Percentiles rank a stretch among this genome's conserved stretches.
These are phyloP conservation scores for Atta cephalotes DNA, from an alignment of 1,140 invertebrate species.

Conservation along the genomic window DNA sequence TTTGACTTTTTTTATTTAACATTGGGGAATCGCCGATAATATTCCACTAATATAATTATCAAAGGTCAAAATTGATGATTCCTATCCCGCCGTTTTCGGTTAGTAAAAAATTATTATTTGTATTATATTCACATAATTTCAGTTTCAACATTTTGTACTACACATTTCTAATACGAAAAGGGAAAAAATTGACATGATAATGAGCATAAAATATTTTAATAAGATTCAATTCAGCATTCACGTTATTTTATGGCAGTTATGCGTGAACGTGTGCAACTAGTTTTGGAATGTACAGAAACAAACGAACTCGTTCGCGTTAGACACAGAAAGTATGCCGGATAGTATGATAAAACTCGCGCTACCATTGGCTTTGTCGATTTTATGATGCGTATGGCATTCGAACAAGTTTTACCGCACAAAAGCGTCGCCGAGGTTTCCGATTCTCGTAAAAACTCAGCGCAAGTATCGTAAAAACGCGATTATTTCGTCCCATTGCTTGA, in stretches of 20 bases:
- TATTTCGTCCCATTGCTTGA: conserved; percentile 59
- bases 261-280: not conserved
- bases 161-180: too few species aligned
- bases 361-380: conserved; percentile 48
- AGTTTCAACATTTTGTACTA: too few species aligned
- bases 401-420: conserved; percentile 54
- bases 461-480: conserved; percentile 63
- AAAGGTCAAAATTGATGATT: too few species aligned
- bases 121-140: too few species aligned
- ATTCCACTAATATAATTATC: too few species aligned
- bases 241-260: not conserved
- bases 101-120: too few species aligned
- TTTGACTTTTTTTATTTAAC: too few species aligned
- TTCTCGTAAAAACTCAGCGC: conserved; percentile 59
- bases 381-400: conserved; percentile 57
- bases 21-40: too few species aligned
- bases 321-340: conserved; percentile 31
- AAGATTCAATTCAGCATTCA: not conserved
- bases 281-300: conserved; percentile 10
- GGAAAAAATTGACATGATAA: not conserved
- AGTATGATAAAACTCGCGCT: conserved; percentile 28
- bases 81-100: too few species aligned
- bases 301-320: conserved; percentile 15
- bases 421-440: conserved; percentile 54
- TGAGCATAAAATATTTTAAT: not conserved